Base-by-base conservation (phyloP, 2,888 invertebrate species). In the Poecilobothrus nobilitatus region DNA sequence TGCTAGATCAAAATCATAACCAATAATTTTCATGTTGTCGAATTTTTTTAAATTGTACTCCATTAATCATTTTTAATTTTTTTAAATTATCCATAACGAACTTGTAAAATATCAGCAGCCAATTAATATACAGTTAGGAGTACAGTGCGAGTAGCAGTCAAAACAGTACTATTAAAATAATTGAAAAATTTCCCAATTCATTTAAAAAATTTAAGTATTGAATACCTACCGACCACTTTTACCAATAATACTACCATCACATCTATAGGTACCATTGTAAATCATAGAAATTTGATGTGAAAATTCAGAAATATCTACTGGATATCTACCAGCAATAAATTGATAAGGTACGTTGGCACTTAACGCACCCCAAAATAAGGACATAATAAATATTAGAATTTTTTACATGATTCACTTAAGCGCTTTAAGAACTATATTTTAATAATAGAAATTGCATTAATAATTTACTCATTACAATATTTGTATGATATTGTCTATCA, bases 101-200 rank as follows among this genome's bases (percentile, higher is more conserved):
- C 7, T 27, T 27, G 27, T 18, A 53, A 18, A 53, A 18, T 18
- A 9, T 53, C 53, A 6, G 53, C 9, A n/a, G 53, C 2, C 3
- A 18, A 12, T 12, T 21, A 22, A 20, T 66, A 10, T 18, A n/a
- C n/a, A n/a, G n/a, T n/a, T n/a, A n/a, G n/a, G n/a, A n/a, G n/a
- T n/a, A n/a, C n/a, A n/a, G 64, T 27, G 73, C 86, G 85, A 7
- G 85, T 86, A n/a, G 86, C 86, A 1, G 86, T 86, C 4, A 86
- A 67, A 1, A 84, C 78, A 4, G 33, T 20, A 66, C 84, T 82
- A 21, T 74, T 73, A 34, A 80, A 22, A 86, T 76, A 21, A 86
- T 82, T 4, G 83, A 5, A 27, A 27, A 27, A 27, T 2, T 27
- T 27, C 5, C 5, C 27, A 27, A 4, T 2, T 27, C 27, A 4